These are phyloP conservation scores for Chaenocephalus aceratus DNA, from an alignment of 2,113 vertebrate genomes.

Conservation along the genomic window DNA sequence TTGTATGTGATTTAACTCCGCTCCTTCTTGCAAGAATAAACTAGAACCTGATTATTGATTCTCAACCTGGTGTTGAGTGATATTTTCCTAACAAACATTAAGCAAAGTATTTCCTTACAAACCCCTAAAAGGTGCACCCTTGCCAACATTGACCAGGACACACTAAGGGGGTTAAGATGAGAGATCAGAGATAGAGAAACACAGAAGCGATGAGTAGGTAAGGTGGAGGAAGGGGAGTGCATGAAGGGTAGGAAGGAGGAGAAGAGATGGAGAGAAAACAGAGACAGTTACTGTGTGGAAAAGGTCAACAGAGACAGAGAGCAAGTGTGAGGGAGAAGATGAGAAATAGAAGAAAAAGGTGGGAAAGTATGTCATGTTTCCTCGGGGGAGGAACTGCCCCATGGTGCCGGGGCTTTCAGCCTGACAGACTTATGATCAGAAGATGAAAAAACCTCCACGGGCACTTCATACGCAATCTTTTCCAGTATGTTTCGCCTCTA, in stretches of 20 bases:
- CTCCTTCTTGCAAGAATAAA: too few species aligned
- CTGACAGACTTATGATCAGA: constrained; percentile 54
- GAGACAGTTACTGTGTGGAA: constrained; percentile 60
- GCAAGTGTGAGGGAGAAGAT: constrained; percentile 59
- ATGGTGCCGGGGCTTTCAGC: constrained; percentile 29
- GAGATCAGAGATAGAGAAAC: constrained; percentile 15
- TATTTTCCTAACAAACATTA: not conserved
- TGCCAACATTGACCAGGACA: constrained; percentile 31
- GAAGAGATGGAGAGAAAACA: constrained; percentile 44
- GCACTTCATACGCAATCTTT: constrained; percentile 21
- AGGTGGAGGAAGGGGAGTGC: constrained; percentile 26
- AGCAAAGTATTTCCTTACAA: not conserved
- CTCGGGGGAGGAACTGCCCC: constrained; percentile 45
- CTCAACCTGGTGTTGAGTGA: too few species aligned
- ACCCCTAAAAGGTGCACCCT: constrained; percentile 18
- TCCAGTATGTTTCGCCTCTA: constrained; percentile 20
- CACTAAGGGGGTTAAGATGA: constrained; percentile 40
- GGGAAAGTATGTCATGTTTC: constrained; percentile 59
- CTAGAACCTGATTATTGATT: too few species aligned
- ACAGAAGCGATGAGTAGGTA: constrained; percentile 24
- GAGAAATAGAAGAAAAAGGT: constrained; percentile 61
- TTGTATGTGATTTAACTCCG: too few species aligned
- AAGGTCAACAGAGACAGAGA: constrained; percentile 69
- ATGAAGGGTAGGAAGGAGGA: constrained; percentile 10
- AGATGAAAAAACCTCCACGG: constrained; percentile 34